Conservation (phyloP, 1,140 invertebrate genomes). For the Palaemon carinicauda region DNA sequence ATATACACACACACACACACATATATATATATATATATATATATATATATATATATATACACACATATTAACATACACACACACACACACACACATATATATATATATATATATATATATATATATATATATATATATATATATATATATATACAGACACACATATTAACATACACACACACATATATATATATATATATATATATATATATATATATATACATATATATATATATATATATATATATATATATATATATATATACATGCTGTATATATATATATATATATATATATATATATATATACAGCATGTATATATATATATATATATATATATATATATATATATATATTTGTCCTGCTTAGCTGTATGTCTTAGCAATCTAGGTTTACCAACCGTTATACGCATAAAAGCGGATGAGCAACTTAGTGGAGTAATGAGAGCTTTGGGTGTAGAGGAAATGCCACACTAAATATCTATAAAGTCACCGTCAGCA, state of each 20-base stretch:
- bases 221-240: conserved; percentile 16
- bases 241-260: conserved; percentile 19
- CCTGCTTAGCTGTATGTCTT: background rate
- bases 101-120: conserved; percentile 19
- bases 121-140: conserved; percentile 19
- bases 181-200: conserved; percentile 14
- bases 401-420: too few species aligned
- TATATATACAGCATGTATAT: too few species aligned
- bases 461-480: too few species aligned
- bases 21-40: background rate
- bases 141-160: conserved; percentile 1
- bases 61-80: too few species aligned
- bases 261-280: too few species aligned
- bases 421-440: too few species aligned
- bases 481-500: too few species aligned
- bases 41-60: background rate
- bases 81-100: background rate
- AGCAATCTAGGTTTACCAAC: too few species aligned
- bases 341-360: conserved; percentile 15
- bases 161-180: background rate
- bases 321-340: conserved; percentile 16
- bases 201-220: conserved; percentile 19
- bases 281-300: too few species aligned
- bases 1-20: background rate
- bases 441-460: too few species aligned